Evolutionary conservation across 2,888 invertebrate species (phyloP), one percentile per base, ranked within the genome.

Genomic region (Yponomeuta cagnagella): DNA sequence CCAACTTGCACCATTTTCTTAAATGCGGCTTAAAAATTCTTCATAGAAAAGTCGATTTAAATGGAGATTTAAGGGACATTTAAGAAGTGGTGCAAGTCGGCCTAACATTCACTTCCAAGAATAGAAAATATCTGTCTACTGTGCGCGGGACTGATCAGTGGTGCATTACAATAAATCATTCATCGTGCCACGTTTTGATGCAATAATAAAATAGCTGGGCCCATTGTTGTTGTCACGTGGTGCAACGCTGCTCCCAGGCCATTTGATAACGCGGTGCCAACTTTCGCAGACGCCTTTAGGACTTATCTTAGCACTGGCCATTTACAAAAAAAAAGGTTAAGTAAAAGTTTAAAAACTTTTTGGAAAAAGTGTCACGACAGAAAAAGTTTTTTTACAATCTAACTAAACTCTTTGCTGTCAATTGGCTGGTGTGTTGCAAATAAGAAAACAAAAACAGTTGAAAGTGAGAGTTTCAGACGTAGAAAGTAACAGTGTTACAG

Each of bases 281-380:
- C 86, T 86, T 88, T 87, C 83, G 86, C 78, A 80, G 82, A 78
- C 84, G 86, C 78, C 75, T 74, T 48, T 63, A 77, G 72, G 70
- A 52, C 31, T 30, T 69, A 48, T 15, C 48, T 68, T 10, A 67
- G 31, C 52, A 58, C 52, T 58, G 52, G 52, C 52, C 52, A 15
- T 12, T 58, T 15, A 58, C 4, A 58, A 15, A 12, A 58, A 12
- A 58, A 58, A 58, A 58, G 2, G 33, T 33, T 33, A 58, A 58
- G 52, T 12, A 58, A 58, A 58, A 58, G 52, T 58, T 58, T 52
- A 12, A 10, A 12, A 52, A 52, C 52, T 52, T 52, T 58, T 58
- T 58, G 52, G 12, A 4, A 1, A 15, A 58, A 12, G 8, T 43
- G 5, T 43, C 43, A 43, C 1, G 52, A 58, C 2, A 58, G 52